Evolutionary conservation across 2,888 invertebrate genomes (phyloP).

Genomic region (Limenitis camilla): DNA sequence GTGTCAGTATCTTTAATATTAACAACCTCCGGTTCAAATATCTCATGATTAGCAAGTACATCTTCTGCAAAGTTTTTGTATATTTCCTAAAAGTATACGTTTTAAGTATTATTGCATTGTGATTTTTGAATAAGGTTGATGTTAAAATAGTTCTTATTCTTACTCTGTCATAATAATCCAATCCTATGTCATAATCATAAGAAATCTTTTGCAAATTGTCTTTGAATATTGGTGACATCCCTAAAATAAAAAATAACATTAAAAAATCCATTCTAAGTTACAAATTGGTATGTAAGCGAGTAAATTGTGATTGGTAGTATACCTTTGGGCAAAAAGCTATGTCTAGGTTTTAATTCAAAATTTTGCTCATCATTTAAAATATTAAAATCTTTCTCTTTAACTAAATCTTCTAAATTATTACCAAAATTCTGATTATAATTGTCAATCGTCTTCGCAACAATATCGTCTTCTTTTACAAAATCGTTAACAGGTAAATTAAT

Average conservation of each 20-base stretch:
- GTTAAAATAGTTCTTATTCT: constrained; percentile 20
- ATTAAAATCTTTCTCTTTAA: neutral
- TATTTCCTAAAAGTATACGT: constrained; percentile 40
- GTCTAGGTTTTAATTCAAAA: constrained; percentile 58
- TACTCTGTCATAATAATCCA: constrained; percentile 54
- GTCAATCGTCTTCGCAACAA: too few species aligned
- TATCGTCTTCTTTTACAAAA: too few species aligned
- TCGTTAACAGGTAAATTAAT: too few species aligned
- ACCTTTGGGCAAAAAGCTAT: constrained; percentile 76
- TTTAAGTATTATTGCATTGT: neutral
- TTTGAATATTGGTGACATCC: constrained; percentile 71
- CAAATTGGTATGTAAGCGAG: too few species aligned
- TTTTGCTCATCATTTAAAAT: constrained; percentile 25
- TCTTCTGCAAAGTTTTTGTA: constrained; percentile 62
- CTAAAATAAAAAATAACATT: constrained; percentile 24
- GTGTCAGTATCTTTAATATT: constrained; percentile 37
- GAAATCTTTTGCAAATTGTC: constrained; percentile 38
- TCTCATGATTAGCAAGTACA: constrained; percentile 58
- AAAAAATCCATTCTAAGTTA: neutral
- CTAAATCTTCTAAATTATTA: neutral
- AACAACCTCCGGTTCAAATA: constrained; percentile 49
- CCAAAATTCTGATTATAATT: too few species aligned
- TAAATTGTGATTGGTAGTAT: too few species aligned
- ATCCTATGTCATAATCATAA: constrained; percentile 31
- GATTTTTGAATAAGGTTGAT: neutral